Base-by-base conservation (phyloP, 2,113 vertebrate species). In the Pantherophis guttatus region DNA sequence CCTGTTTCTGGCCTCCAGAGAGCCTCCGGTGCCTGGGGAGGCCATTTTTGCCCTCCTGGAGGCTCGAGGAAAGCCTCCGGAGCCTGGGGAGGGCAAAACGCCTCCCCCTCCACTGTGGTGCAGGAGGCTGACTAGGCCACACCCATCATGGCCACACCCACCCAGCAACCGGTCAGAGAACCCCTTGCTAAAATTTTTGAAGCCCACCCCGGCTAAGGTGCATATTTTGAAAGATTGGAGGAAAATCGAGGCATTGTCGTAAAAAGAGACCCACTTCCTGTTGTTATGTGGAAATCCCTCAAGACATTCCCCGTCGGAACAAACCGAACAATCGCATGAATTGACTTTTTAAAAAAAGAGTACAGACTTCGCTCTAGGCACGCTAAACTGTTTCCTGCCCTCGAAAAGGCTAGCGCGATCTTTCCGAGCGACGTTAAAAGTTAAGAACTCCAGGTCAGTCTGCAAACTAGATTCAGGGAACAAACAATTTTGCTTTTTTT, bases 401-500 rank as follows among this genome's bases (percentile, higher is more conserved):
- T 11, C 90, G 58, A 93, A 92, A 93, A 57, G 21, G 44, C 94
- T 59, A 90, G 21, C 12, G 5, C 53, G 2, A 3, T 15, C 39
- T 48, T 85, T 58, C 65, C 62, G n/a, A 94, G 89, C 92, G 85
- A 50, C 7, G 0, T 75, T 91, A 54, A 48, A 90, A 95, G 96
- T 95, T 89, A 57, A 90, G 87, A 94, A 92, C 94, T 93, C 24
- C 88, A 91, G 93, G 93, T 70, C 1, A 8, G 88, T 93, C 13
- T 89, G 58, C 11, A 89, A 90, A 90, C 52, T 75, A 93, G 53
- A 86, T 52, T 94, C 90, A 91, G 88, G 93, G 52, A 85, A 94
- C 90, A 89, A 59, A 89, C 59, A 26, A 29, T 3, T 70, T 12
- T 93, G 95, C 88, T 92, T 92, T 65, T 53, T 44, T 92, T 92